Evolutionary conservation across 2,797 vertebrate genomes (phyloP), one percentile per base, ranked within the genome.

Genomic region (Chlorospingus flavigularis): DNA sequence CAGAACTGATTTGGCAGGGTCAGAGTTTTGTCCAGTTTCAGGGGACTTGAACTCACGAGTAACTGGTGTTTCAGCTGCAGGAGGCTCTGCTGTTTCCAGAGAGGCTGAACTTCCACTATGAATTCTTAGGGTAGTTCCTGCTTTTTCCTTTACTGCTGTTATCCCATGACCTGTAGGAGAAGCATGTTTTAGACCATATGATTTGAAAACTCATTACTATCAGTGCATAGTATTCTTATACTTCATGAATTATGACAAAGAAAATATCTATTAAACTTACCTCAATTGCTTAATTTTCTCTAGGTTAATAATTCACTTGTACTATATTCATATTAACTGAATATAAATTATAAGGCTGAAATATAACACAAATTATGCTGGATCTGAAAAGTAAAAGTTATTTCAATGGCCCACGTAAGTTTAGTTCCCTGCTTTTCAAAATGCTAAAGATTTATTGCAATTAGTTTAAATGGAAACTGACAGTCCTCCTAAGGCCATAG

Each of bases 61-160:
- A 96, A 95, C 17, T 81, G 80, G 37, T 45, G 53, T 47, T 86
- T 96, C 94, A 79, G 92, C 43, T 4, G 83, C 42, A 35, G 88
- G 73, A 45, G 75, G 13, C 15, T 94, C 94, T 72, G 68, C 37
- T 57, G 76, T 90, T 80, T 98, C 97, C 0, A 88, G 80, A 40
- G 98, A 94, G 33, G 86, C 57, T 21, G 98, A 97, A 71, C 91
- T 95, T 40, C 63, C 11, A 4, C 94, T 93, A 24, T 98, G 98
- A 54, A 98, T 98, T 85, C 98, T 88, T 19, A 98, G 96, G 5
- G 98, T 98, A 88, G 96, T 98, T 42, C 97, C 98, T 42, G 98
- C 98, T 95, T 98, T 99, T 92, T 98, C 98, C 92, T 98, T 99
- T 55, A 99, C 99, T 10, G 99, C 99, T 62, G 98, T 99, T 95